Evolutionary conservation across 37 sponge, comb jelly and placozoan species (phyloP), one percentile per base, ranked within the genome.

Genomic region (Oscarella lobularis): DNA sequence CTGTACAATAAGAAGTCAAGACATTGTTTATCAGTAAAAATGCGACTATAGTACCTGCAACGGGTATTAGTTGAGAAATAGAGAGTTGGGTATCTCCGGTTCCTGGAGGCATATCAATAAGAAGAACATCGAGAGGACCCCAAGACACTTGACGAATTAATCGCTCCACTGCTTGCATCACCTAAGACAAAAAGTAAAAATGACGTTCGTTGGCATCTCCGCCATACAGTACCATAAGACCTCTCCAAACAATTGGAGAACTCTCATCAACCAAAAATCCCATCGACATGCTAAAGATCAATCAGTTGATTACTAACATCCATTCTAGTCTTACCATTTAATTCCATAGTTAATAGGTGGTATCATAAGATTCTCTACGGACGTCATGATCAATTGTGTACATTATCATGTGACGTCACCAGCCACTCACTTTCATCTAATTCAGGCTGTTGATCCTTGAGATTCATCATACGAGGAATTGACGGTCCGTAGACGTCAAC

Each of bases 401-500:
- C n/a, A n/a, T n/a, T n/a, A n/a, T n/a, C n/a, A n/a, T n/a, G 20
- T 48, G 60, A 48, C 60, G 20, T 48, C 60, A 27, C 71, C 31
- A 29, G 40, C n/a, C n/a, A 74, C 89, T 74, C 38, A 92, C 93
- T 85, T 39, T 86, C 83, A 1, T 73, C 73, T 34, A 92, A 66
- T 67, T 89, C 87, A 38, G 96, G 96, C 30, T 78, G 81, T n/a
- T n/a, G n/a, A 6, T 76, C 87, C 4, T 74, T 70, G 6, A 98
- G 75, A 66, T 94, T 94, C 99, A 98, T 94, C 87, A 98, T 84
- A 6, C 73, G 40, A 2, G 99, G 99, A 29, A 98, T 79, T 2
- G 95, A 94, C 1, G 99, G 99, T 31, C 99, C 99, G 69, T 81
- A 98, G n/a, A 98, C 89, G 79, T 98, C 99, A 38, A 91, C 99